Conservation (phyloP, 2,888 invertebrate genomes). For the Meandrusa payeni region DNA sequence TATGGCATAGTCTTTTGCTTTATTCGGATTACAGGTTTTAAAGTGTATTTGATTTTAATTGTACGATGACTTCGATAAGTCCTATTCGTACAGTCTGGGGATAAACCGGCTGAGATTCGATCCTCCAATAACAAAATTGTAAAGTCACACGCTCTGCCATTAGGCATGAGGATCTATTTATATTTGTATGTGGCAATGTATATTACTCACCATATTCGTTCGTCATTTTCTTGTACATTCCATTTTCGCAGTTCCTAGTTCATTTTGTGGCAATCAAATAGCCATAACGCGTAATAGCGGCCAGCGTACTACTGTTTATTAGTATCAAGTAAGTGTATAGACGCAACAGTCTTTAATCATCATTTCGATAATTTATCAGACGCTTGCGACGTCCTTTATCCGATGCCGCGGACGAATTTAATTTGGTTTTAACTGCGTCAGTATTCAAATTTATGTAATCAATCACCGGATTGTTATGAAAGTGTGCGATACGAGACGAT, state of each 20-base stretch:
- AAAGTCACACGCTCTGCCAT: too few species aligned
- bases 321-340: constrained; percentile 34
- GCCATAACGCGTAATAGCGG: constrained; percentile 39
- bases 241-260: constrained; percentile 31
- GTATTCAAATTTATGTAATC: constrained; percentile 78
- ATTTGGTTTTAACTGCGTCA: constrained; percentile 73
- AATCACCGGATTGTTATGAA: constrained; percentile 78
- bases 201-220: too few species aligned
- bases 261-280: constrained; percentile 45
- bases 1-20: too few species aligned
- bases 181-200: too few species aligned
- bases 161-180: too few species aligned
- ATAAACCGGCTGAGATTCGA: too few species aligned
- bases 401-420: constrained; percentile 72
- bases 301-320: constrained; percentile 28
- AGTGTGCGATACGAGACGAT: constrained; percentile 72
- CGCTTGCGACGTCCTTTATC: constrained; percentile 66
- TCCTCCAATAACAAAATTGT: too few species aligned
- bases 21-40: too few species aligned
- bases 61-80: too few species aligned
- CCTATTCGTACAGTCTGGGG: too few species aligned
- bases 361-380: constrained; percentile 73
- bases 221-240: too few species aligned
- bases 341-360: constrained; percentile 67
- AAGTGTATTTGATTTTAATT: too few species aligned